These are phyloP conservation scores for Drosophila pseudotakahashii DNA, from an alignment of 2,888 invertebrate genomes.

Conservation along the genomic window DNA sequence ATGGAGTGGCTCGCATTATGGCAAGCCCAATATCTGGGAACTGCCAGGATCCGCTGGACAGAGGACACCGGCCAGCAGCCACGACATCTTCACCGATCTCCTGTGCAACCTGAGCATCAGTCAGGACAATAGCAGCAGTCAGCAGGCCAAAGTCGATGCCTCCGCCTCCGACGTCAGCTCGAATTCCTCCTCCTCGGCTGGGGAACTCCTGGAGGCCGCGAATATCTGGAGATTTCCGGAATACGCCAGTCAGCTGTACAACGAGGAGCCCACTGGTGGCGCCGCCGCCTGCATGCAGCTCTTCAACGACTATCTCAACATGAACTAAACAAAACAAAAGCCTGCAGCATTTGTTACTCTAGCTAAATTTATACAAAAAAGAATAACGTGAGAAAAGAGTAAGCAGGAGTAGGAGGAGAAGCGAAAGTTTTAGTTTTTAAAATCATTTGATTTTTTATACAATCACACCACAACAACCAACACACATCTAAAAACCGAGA, in stretches of 20 bases:
- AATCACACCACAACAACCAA: conserved; percentile 2
- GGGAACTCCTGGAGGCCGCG: conserved; percentile 61
- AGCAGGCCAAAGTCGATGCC: conserved; percentile 49
- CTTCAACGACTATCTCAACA: conserved; percentile 87
- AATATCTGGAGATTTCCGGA: conserved; percentile 68
- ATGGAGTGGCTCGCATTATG: conserved; percentile 58
- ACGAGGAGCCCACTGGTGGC: conserved; percentile 56
- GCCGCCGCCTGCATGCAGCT: conserved; percentile 86
- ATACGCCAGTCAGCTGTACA: conserved; percentile 41
- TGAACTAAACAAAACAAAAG: conserved; percentile 84
- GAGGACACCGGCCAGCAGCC: conserved; percentile 35
- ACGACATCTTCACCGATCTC: conserved; percentile 82
- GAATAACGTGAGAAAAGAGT: conserved; percentile 18
- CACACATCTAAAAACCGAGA: conserved; percentile 24
- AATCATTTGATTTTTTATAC: conserved; percentile 30
- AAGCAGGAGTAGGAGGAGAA: conserved; percentile 4
- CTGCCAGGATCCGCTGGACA: conserved; percentile 57
- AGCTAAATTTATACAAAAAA: conserved; percentile 53
- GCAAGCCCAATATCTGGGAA: conserved; percentile 83
- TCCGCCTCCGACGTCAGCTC: conserved; percentile 77
- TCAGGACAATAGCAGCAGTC: conserved; percentile 48
- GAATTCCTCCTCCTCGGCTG: conserved; percentile 71
- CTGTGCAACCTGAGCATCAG: conserved; percentile 78
- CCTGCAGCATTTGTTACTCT: conserved; percentile 55
- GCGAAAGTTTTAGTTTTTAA: conserved; percentile 28